Percentiles rank a stretch among this genome's conserved stretches.
Conservation (phyloP, 2,888 invertebrate species). For the Heteromurus nitidus region DNA sequence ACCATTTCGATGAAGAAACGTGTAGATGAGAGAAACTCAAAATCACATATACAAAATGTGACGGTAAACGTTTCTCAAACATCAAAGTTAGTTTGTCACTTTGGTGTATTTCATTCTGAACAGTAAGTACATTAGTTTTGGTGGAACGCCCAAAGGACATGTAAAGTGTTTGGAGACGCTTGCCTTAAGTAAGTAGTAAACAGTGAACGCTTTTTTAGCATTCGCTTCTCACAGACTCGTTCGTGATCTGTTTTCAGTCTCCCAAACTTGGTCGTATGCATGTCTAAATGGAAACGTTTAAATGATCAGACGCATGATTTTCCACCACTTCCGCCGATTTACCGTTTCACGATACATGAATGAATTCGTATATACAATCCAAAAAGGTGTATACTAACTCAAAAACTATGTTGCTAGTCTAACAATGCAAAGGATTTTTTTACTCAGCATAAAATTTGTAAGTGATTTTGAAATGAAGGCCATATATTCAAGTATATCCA, state of each 20-base stretch:
- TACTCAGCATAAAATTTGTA: no score
- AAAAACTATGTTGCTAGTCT: no score
- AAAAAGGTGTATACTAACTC: not conserved
- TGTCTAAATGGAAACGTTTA: constrained; percentile 54
- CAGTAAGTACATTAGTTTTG: constrained; percentile 72
- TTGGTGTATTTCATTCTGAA: constrained; percentile 39
- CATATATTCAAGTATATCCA: constrained; percentile 33
- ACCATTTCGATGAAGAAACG: no score
- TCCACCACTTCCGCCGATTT: constrained; percentile 73
- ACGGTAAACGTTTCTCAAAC: not conserved
- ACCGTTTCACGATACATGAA: constrained; percentile 44
- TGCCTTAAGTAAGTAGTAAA: no score
- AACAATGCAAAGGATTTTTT: no score
- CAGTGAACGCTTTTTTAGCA: no score
- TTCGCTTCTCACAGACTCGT: constrained; percentile 2
- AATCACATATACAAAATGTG: no score
- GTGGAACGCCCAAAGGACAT: constrained; percentile 70
- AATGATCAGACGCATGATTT: constrained; percentile 70
- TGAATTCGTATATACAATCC: not conserved
- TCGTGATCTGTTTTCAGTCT: constrained; percentile 63
- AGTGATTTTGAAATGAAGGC: constrained; percentile 24
- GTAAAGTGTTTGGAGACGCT: no score
- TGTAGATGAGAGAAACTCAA: no score
- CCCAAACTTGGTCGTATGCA: constrained; percentile 59
- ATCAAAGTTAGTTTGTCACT: not conserved